Base-by-base conservation (phyloP, 2,797 vertebrate species). In the Sorex maritimensis region DNA sequence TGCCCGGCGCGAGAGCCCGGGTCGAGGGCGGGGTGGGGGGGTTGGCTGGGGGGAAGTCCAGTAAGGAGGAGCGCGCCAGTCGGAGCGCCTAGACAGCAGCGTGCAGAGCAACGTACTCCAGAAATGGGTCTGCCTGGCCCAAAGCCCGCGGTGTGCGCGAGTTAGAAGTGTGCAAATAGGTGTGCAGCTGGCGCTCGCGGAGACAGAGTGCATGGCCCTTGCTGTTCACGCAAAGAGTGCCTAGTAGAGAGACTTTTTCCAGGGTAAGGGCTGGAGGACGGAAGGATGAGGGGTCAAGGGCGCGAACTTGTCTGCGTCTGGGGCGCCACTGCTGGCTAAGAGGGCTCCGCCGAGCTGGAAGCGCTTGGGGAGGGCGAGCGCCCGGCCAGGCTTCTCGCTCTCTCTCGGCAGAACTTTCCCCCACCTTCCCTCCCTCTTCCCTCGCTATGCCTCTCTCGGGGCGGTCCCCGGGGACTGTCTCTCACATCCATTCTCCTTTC, bases 401-500 rank as follows among this genome's bases (percentile, higher is more conserved):
- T 17, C 15, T 71, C 71, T 67, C 69, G n/a, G 46, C 81, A 26
- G 63, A 96, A 94, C 93, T 95, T 95, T 81, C 41, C 7, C 73
- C 26, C 84, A 61, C 92, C 65, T 58, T 80, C 26, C 81, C 92
- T 65, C 58, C 83, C 67, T 24, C 79, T 41, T 52, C 93, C 79
- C 82, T 44, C 74, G 23, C 97, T 95, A 97, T 46, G 46, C 88
- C 93, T 96, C 93, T 91, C 86, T 52, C 3, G n/a, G 67, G 87
- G 95, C 82, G 93, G 90, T 95, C 97, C 95, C 97, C 95, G 0
- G 49, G 90, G 97, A 83, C 89, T 81, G 95, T 94, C 94, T 72
- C 94, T 90, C 97, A 80, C 96, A 97, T 94, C 91, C 92, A 86
- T 94, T 96, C 92, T 93, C 13, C 96, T 97, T 94, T 95, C 95